Conservation (phyloP, 2,113 vertebrate genomes). For the Scomber japonicus region DNA sequence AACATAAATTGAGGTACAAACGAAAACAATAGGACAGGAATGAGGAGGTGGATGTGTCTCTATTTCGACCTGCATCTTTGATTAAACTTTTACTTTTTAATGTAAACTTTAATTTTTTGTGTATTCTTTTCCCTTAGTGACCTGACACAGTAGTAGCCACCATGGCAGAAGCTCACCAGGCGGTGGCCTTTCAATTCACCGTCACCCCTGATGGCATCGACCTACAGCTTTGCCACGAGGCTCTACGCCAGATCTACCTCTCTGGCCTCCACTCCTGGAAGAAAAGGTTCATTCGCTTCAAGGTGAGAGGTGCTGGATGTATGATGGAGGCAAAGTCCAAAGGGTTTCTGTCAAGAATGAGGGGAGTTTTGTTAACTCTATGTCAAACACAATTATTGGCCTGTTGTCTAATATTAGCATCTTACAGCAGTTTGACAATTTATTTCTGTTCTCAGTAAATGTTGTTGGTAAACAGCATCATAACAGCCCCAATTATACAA, state of each 20-base stretch:
- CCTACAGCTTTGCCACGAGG: slow-evolving; percentile 93
- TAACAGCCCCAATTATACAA: background rate
- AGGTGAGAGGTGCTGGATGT: slow-evolving; percentile 80
- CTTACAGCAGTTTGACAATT: background rate
- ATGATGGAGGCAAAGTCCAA: slow-evolving; percentile 7
- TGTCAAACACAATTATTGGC: too few relatives aligned
- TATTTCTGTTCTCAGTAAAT: background rate
- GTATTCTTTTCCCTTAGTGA: slow-evolving; percentile 55
- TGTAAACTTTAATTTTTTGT: background rate
- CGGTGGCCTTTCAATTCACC: slow-evolving; percentile 96
- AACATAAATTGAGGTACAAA: background rate
- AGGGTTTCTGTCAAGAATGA: background rate
- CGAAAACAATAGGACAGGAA: too few relatives aligned
- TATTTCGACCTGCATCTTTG: background rate
- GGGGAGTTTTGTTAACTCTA: background rate
- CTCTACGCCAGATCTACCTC: slow-evolving; percentile 93
- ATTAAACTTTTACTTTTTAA: background rate
- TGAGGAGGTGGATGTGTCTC: background rate
- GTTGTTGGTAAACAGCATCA: background rate
- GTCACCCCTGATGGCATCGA: slow-evolving; percentile 96
- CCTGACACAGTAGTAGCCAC: slow-evolving; percentile 51
- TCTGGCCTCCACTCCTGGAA: slow-evolving; percentile 97
- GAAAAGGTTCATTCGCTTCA: slow-evolving; percentile 95
- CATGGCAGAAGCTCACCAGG: slow-evolving; percentile 98
- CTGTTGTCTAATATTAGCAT: background rate